phyloP scores from a whole-genome alignment of 2,113 vertebrate genomes.

The Grallaria varia region DNA sequence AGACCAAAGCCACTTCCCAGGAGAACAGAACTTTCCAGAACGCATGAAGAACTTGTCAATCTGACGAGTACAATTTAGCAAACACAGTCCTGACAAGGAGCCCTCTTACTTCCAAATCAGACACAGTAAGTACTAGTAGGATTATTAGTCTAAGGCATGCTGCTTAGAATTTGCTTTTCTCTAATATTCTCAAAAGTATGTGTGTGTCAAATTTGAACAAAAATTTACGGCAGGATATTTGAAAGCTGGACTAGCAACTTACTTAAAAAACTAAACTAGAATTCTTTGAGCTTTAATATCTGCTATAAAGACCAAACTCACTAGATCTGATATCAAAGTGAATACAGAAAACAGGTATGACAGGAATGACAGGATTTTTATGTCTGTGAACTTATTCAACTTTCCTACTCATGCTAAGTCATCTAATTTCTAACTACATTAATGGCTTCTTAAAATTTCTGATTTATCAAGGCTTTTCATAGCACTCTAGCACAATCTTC shows the following conservation, averaged over 20 bases:
- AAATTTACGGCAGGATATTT: neutral
- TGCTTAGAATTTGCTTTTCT: neutral
- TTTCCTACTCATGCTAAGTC: neutral
- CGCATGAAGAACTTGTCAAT: neutral
- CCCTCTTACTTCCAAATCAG: neutral
- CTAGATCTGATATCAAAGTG: neutral
- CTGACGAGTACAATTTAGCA: neutral
- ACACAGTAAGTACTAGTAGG: neutral
- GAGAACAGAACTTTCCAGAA: neutral
- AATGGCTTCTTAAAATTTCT: neutral
- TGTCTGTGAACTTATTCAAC: neutral
- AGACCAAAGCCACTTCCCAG: neutral
- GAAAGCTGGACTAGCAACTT: neutral
- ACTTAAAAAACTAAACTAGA: neutral
- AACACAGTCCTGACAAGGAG: neutral
- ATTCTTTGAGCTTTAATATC: neutral
- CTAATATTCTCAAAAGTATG: neutral
- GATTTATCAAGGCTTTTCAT: neutral
- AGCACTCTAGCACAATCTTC: neutral
- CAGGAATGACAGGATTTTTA: conserved; percentile 8
- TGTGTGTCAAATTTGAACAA: neutral
- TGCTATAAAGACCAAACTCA: neutral
- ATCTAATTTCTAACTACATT: neutral
- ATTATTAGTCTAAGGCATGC: neutral
- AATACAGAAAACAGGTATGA: neutral